Conservation (phyloP, 2,888 invertebrate genomes). For the Acanthosepion lycidas region DNA sequence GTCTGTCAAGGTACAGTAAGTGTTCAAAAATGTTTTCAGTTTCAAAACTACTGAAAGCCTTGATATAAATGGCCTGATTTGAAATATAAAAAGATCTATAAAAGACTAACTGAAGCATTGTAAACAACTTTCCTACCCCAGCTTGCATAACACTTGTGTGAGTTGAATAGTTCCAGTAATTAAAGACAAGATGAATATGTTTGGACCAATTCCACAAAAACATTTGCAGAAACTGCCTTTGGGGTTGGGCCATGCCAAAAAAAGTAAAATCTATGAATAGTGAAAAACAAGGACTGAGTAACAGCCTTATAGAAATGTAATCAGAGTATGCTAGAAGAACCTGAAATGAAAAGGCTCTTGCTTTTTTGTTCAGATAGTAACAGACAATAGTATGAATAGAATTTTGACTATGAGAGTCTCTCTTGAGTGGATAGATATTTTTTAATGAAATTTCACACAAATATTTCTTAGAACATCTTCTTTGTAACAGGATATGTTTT, state of each 20-base stretch:
- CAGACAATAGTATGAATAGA: too few relatives aligned
- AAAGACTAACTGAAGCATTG: not conserved
- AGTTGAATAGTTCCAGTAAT: not conserved
- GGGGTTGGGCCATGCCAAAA: not conserved
- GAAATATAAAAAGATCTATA: not conserved
- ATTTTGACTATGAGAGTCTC: too few relatives aligned
- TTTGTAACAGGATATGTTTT: too few relatives aligned
- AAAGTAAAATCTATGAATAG: not conserved
- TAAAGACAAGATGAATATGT: not conserved
- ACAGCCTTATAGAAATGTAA: not conserved
- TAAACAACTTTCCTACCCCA: not conserved
- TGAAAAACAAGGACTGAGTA: not conserved
- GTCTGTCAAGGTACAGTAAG: not conserved
- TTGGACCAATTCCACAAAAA: not conserved
- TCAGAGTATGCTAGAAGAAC: not conserved
- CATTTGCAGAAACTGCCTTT: not conserved
- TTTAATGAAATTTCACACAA: too few relatives aligned
- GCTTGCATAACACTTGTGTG: not conserved
- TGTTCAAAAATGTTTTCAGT: not conserved
- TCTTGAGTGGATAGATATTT: too few relatives aligned
- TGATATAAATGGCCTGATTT: not conserved
- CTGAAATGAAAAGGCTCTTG: not conserved
- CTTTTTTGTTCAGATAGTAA: not conserved
- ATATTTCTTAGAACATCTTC: too few relatives aligned
- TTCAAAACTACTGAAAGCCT: not conserved